Evolutionary conservation across 2,113 vertebrate species (phyloP), one percentile per base, ranked within the genome.

Genomic region (Raja brachyura): DNA sequence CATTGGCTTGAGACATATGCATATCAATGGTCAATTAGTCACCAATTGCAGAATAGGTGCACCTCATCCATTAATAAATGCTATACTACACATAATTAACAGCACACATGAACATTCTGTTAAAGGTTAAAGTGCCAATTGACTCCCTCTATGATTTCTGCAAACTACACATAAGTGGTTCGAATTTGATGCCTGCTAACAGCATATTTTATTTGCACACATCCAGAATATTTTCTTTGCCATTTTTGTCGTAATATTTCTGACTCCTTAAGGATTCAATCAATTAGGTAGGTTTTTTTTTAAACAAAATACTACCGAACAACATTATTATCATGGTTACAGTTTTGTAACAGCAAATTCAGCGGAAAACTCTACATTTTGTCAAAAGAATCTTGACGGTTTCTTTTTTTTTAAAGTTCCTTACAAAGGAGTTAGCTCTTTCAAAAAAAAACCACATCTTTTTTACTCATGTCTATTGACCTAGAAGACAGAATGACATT

Each of bases 61-160:
- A 88, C 59, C 83, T 88, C 83, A 56, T 88, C 83, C 59, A 18
- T 76, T 61, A 78, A 93, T 63, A 59, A 76, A 33, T 54, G 83
- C 63, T 88, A 48, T 73, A 68, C 68, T 92, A 73, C 18, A 92
- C 90, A 73, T 74, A 74, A 70, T 73, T 90, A 90, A 73, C 90
- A 73, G 83, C 90, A 74, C 48, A 92, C 63, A 73, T 28, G 18
- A 92, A 92, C 39, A 92, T 92, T 90, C 86, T 74, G 68, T 92
- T 74, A 92, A 28, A 68, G 90, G 68, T 92, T 92, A 92, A 92
- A 92, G 90, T 92, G 90, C 90, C 66, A 92, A 92, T 92, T 33
- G 54, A 92, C 54, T 92, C 66, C 63, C 73, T 92, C 90, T 54
- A 70, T 92, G 31, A n/a, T 92, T 70, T 70, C 63, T 25, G 90